Conservation (phyloP, 2,888 invertebrate species). For the Acleris holmiana region DNA sequence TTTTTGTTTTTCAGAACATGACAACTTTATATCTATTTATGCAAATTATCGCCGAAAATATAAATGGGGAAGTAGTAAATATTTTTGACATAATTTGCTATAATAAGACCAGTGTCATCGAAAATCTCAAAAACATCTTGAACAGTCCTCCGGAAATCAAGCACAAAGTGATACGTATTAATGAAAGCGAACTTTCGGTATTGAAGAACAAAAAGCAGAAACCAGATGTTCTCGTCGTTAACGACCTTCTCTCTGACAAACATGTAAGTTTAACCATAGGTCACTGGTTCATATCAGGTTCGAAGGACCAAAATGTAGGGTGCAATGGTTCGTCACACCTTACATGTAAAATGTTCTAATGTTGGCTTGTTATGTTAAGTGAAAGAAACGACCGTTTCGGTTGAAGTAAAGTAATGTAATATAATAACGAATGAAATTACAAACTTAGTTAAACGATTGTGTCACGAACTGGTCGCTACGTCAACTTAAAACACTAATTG, state of each 20-base stretch:
- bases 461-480: too few relatives aligned
- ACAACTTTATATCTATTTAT: slow-evolving; percentile 27
- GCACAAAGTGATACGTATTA: slow-evolving; percentile 5
- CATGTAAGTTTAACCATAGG: slow-evolving; percentile 19
- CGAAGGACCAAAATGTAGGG: too few relatives aligned
- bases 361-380: too few relatives aligned
- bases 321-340: too few relatives aligned
- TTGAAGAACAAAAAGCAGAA: slow-evolving; percentile 3
- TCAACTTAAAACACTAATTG: too few relatives aligned
- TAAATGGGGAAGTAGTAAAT: slow-evolving; percentile 3
- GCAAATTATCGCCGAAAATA: slow-evolving; percentile 23
- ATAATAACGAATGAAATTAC: too few relatives aligned
- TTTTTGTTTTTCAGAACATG: slow-evolving; percentile 5
- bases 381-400: too few relatives aligned
- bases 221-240: slow-evolving; percentile 18
- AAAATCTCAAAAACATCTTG: slow-evolving; percentile 13
- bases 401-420: too few relatives aligned
- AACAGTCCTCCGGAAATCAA: slow-evolving; percentile 18
- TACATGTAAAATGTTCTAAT: too few relatives aligned
- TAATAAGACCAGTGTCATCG: slow-evolving; percentile 4
- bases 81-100: slow-evolving; percentile 10
- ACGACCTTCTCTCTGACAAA: slow-evolving; percentile 14
- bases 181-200: slow-evolving; percentile 7
- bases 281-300: too few relatives aligned
- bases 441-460: too few relatives aligned